Conservation (phyloP, 2,888 invertebrate species). For the Drosophila nr. perissopoda region DNA sequence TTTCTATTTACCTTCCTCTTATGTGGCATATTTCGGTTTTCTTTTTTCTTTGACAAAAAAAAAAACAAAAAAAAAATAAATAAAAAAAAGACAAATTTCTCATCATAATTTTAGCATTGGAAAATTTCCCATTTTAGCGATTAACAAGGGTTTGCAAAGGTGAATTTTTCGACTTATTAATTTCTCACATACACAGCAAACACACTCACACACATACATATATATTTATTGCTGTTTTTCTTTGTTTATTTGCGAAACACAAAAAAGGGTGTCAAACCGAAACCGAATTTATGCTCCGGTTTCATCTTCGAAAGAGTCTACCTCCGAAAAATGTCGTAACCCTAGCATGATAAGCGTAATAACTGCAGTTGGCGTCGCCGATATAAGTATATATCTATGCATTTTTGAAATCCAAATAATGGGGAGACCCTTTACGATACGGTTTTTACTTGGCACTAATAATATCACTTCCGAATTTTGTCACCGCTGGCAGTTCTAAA, state of each 20-base stretch:
- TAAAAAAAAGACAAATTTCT: slow-evolving; percentile 56
- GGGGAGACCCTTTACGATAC: not conserved
- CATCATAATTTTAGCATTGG: slow-evolving; percentile 88
- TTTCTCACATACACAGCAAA: slow-evolving; percentile 57
- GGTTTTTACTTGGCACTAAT: not conserved
- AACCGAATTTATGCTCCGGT: not conserved
- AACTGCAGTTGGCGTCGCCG: not conserved
- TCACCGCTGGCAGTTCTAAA: not conserved
- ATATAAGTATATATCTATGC: not conserved
- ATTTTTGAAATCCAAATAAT: not conserved
- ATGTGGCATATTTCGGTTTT: slow-evolving; percentile 63
- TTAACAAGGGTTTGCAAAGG: slow-evolving; percentile 94
- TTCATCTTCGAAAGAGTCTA: not conserved
- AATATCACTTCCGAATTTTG: not conserved
- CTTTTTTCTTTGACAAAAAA: slow-evolving; percentile 57
- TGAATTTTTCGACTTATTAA: slow-evolving; percentile 86
- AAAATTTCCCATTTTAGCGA: slow-evolving; percentile 91
- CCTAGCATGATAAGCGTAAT: too few relatives aligned
- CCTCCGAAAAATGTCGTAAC: too few relatives aligned
- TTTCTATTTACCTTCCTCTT: slow-evolving; percentile 60
- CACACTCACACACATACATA: slow-evolving; percentile 40
- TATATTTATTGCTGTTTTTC: slow-evolving; percentile 52
- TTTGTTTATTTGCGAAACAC: slow-evolving; percentile 34
- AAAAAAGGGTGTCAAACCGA: not conserved
- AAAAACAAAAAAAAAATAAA: slow-evolving; percentile 44